Evolutionary conservation across 2,888 invertebrate species (phyloP), one percentile per base, ranked within the genome.

Genomic region (Idaea straminata): DNA sequence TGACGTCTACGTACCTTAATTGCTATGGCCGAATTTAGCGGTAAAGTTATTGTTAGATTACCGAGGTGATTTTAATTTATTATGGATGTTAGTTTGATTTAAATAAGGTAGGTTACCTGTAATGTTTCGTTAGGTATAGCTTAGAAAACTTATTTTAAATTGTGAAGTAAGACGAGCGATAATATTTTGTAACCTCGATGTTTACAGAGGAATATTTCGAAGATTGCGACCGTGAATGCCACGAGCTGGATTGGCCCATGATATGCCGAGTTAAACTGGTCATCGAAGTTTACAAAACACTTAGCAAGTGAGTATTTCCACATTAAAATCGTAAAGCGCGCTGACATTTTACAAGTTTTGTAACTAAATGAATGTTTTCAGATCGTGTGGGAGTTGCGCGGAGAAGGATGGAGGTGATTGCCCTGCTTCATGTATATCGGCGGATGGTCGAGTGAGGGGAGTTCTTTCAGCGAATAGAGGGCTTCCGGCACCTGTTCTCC

Each of bases 241-340:
- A 96, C 77, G 95, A 95, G 72, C 87, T 95, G 69, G 96, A 95
- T 79, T 96, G 96, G 95, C 96, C 96, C 4, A 96, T 96, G 96
- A 96, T 95, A 77, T 97, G 97, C 84, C 93, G 96, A 66, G 94
- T 96, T 70, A 95, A 96, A 87, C 91, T 97, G 74, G 95, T 95
- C 60, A 89, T 97, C 66, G 97, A 96, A 87, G 94, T 95, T 73
- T 95, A 96, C 81, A 95, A 95, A 81, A 94, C 95, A 5, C 91
- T 95, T 72, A 95, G 95, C 93, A 95, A 94, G 95, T 95, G 87
- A 92, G 94, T 87, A 62, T 63, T 35, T 61, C 38, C 63, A 62
- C 64, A 61, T 34, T 60, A 58, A 34, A 34, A 61, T 59, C 61
- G 62, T 63, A 60, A 62, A 62, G 36, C 58, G n/a, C 25, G 57